Base-by-base conservation (phyloP, 2,888 invertebrate species). In the Synergus japonicus region DNA sequence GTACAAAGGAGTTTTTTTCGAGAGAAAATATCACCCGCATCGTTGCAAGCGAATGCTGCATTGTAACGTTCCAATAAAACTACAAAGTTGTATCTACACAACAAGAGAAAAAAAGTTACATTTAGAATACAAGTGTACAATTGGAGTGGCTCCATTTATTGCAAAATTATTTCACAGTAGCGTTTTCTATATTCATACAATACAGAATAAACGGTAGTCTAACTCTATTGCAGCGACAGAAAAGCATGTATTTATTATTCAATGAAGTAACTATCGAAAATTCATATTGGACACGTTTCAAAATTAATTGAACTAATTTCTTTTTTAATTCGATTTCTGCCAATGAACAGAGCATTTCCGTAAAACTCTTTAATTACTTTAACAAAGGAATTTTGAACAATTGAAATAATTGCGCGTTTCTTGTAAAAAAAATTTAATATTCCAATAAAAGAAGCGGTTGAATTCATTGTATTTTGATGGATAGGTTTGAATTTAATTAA, bases 1-100 rank as follows among this genome's bases (percentile, higher is more conserved):
- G n/a, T 49, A 73, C 73, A 73, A 54, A 73, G 54, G 54, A 7
- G 13, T 54, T 37, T 73, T 73, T 73, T 73, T 10, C 18, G 10
- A 73, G 54, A 54, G 67, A 73, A 73, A 73, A 54, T 73, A 73
- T 54, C 73, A 73, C 54, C 22, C 69, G 69, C 67, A 22, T 46
- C 29, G 46, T 69, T 69, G 49, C 12, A 69, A 54, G 69, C 49
- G 29, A n/a, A 73, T 54, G 54, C 37, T 73, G 49, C 54, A 54
- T 73, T 54, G 73, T 54, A 54, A 54, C 54, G 29, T 54, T 54
- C 46, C 18, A 67, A 29, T 67, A 46, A 46, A 44, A 67, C 67
- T 49, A 9, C 54, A 73, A 73, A 73, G 73, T 37, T 73, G 73
- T 73, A 54, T 73, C 54, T 49, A 37, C n/a, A 73, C 15, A 69